A percentile compares a stretch with the other conserved stretches of the same genome.
These are phyloP conservation scores for Cataglyphis hispanica DNA, from an alignment of 1,140 invertebrate species.

Conservation along the genomic window DNA sequence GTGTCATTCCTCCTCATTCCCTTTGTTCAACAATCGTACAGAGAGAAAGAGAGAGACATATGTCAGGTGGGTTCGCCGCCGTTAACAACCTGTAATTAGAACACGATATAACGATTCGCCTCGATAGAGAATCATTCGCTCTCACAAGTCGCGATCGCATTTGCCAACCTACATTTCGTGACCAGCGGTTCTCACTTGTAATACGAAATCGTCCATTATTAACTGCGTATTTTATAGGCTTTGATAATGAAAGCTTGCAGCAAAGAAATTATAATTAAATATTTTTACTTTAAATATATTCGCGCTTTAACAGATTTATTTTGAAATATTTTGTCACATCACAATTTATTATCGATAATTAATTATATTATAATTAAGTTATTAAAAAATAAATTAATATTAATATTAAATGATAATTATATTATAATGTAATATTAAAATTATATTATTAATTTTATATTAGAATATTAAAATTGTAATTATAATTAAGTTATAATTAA, in stretches of 20 bases:
- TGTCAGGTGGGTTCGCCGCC: constrained; percentile 38
- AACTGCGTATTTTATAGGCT: not conserved
- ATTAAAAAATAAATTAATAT: too few species aligned
- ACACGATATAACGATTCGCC: constrained; percentile 78
- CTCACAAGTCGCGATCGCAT: constrained; percentile 61
- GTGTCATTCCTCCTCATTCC: not conserved
- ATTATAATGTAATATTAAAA: too few species aligned
- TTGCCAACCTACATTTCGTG: constrained; percentile 78
- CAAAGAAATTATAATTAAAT: not conserved
- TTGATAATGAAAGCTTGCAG: not conserved
- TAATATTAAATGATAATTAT: too few species aligned
- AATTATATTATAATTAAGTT: too few species aligned
- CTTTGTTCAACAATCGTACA: constrained; percentile 20
- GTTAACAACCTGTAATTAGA: constrained; percentile 78
- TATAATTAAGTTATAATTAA: not conserved
- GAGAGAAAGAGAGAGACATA: not conserved
- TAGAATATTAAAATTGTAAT: too few species aligned
- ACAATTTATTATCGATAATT: not conserved
- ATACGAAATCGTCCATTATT: constrained; percentile 16
- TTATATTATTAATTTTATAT: too few species aligned
- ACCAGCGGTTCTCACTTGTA: constrained; percentile 70
- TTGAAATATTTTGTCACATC: not conserved
- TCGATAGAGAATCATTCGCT: constrained; percentile 65
- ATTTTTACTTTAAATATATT: not conserved
- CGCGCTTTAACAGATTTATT: not conserved